A percentile compares a stretch with the other conserved stretches of the same genome.
Evolutionary conservation across 2,888 invertebrate species (phyloP).

Genomic region (Cosmia pyralina): DNA sequence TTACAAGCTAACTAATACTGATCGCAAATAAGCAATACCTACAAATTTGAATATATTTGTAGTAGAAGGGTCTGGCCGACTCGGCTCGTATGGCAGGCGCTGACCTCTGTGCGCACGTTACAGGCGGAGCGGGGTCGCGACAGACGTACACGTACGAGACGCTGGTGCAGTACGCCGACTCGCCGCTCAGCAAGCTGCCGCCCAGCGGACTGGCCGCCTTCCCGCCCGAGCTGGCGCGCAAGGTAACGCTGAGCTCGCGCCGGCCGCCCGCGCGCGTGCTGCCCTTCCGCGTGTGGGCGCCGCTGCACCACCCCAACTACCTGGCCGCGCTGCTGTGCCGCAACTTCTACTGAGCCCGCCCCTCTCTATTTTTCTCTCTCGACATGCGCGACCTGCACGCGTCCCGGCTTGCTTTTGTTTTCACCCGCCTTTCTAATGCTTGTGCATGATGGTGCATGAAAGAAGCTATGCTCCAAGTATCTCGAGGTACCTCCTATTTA

Average conservation of each 20-base stretch:
- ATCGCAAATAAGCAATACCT: background rate
- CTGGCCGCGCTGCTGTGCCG: constrained; percentile 87
- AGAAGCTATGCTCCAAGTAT: constrained; percentile 22
- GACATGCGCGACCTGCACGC: constrained; percentile 19
- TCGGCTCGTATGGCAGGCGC: background rate
- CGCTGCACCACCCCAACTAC: constrained; percentile 85
- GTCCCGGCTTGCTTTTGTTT: constrained; percentile 39
- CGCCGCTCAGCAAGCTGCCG: constrained; percentile 89
- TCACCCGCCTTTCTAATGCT: constrained; percentile 29
- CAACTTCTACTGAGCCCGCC: constrained; percentile 80
- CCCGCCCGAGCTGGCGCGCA: constrained; percentile 89
- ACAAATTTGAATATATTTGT: background rate
- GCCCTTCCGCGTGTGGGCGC: constrained; percentile 73
- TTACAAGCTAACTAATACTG: background rate
- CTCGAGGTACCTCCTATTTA: constrained; percentile 41
- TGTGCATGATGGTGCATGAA: constrained; percentile 49
- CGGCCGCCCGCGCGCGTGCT: constrained; percentile 64
- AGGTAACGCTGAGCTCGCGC: constrained; percentile 82
- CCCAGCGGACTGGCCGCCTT: constrained; percentile 86
- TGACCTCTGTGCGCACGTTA: constrained; percentile 47
- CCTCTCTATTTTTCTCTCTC: background rate
- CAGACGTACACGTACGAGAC: constrained; percentile 89
- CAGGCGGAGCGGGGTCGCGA: constrained; percentile 78
- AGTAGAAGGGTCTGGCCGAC: background rate
- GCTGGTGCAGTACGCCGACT: constrained; percentile 89